Evolutionary conservation across 2,113 vertebrate species (phyloP).

Genomic region (Dolichallabes microphthalmus): DNA sequence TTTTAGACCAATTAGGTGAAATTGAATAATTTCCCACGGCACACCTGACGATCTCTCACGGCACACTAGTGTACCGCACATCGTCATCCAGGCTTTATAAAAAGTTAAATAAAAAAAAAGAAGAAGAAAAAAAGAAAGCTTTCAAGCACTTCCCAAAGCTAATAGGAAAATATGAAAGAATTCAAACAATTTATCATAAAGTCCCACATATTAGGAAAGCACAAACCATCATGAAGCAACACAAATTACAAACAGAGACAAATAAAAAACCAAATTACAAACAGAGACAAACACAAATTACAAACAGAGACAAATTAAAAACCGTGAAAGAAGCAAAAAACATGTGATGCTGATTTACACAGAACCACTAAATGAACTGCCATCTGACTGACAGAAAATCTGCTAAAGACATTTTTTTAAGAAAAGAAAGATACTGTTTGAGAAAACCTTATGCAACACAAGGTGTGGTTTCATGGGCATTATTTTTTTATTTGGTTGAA

Average conservation of each 20-base stretch:
- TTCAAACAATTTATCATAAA: neutral
- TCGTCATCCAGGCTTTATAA: neutral
- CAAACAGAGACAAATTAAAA: neutral
- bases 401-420: neutral
- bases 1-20: too few relatives aligned
- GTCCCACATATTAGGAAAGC: neutral
- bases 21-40: too few relatives aligned
- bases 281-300: neutral
- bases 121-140: too few relatives aligned
- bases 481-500: neutral
- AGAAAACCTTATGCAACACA: neutral
- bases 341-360: neutral
- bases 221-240: neutral
- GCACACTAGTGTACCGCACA: too few relatives aligned
- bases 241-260: neutral
- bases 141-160: neutral
- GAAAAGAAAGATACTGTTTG: neutral
- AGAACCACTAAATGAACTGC: neutral
- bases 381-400: neutral
- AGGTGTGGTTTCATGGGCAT: neutral
- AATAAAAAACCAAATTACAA: neutral
- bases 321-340: neutral
- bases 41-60: too few relatives aligned
- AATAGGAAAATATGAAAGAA: neutral
- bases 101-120: neutral